A percentile compares a stretch with the other conserved stretches of the same genome.
Evolutionary conservation across 2,113 vertebrate genomes (phyloP).

Genomic region (Callipepla squamata): DNA sequence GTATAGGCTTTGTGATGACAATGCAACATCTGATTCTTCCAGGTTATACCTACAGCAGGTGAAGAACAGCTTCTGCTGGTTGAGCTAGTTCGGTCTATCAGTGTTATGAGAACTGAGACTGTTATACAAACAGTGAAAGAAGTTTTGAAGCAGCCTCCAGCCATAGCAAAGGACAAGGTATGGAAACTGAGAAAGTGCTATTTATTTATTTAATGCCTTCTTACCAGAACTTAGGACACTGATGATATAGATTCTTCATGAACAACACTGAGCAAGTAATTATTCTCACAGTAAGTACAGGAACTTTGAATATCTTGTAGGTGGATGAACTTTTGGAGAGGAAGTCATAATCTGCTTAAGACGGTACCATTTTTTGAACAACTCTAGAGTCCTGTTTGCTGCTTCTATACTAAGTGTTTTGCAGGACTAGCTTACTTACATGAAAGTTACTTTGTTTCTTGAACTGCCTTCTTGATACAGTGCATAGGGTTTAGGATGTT

Average conservation of each 20-base stretch:
- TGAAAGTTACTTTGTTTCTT: not conserved
- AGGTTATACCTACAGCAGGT: conserved; percentile 95
- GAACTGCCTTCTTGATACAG: no score
- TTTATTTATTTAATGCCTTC: not conserved
- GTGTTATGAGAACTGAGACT: conserved; percentile 95
- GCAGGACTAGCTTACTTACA: not conserved
- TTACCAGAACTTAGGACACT: not conserved
- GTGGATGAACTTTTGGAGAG: not conserved
- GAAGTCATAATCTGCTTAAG: not conserved
- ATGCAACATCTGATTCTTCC: not conserved
- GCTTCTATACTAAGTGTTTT: not conserved
- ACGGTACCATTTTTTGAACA: not conserved
- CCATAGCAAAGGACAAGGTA: conserved; percentile 97
- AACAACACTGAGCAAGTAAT: not conserved
- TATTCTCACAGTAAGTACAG: not conserved
- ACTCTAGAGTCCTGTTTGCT: not conserved
- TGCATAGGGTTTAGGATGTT: no score
- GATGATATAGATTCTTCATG: not conserved
- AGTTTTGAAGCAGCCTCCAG: conserved; percentile 96
- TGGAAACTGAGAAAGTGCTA: not conserved
- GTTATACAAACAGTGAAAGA: conserved; percentile 99
- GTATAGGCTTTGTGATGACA: not conserved
- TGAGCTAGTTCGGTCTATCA: conserved; percentile 95
- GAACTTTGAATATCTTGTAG: not conserved
- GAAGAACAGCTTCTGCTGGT: conserved; percentile 96